Evolutionary conservation across 2,113 vertebrate species (phyloP).

Genomic region (Lamprologus speciosus): DNA sequence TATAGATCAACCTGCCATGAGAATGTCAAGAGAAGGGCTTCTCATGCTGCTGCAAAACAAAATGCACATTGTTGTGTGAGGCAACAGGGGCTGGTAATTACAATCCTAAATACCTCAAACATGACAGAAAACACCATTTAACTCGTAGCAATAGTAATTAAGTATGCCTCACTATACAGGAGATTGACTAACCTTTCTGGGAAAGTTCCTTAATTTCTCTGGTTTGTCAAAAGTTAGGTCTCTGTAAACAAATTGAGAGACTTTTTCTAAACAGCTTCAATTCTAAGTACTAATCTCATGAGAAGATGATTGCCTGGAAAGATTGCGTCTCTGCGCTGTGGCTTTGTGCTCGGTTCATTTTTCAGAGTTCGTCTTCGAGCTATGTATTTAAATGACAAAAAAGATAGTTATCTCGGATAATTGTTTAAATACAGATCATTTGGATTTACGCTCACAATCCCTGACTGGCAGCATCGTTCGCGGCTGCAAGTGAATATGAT

Average conservation of each 20-base stretch:
- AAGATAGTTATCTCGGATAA: background rate
- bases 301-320: conserved; percentile 36
- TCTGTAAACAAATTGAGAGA: conserved; percentile 25
- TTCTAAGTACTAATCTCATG: conserved; percentile 26
- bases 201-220: conserved; percentile 32
- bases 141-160: conserved; percentile 46
- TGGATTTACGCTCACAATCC: background rate
- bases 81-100: conserved; percentile 21
- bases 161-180: background rate
- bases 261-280: conserved; percentile 31
- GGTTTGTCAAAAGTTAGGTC: conserved; percentile 14
- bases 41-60: conserved; percentile 36
- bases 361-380: background rate
- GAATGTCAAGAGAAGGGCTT: conserved; percentile 31
- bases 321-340: background rate
- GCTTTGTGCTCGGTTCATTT: background rate
- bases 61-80: conserved; percentile 24
- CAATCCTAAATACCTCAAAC: background rate
- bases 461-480: background rate
- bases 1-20: conserved; percentile 1
- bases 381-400: background rate
- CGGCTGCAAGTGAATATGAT: background rate
- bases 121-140: conserved; percentile 56
- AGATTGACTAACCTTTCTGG: conserved; percentile 21
- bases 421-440: background rate